These are phyloP conservation scores for Equus quagga DNA, from an alignment of 2,113 vertebrate genomes.

Conservation along the genomic window DNA sequence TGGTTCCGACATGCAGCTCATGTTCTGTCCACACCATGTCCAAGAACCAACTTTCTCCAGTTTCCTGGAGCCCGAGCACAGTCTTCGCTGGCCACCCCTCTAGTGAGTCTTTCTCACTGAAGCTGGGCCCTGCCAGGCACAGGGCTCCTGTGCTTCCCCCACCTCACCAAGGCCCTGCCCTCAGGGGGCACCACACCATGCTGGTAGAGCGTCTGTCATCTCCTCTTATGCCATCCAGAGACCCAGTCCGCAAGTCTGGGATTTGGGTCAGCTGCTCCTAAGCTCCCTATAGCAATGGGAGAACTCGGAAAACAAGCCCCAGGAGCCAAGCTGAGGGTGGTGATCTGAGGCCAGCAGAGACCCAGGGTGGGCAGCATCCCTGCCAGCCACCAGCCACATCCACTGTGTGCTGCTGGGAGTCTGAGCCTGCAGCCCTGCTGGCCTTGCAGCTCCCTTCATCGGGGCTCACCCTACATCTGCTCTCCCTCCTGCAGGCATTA, in stretches of 20 bases:
- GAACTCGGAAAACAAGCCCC: neutral
- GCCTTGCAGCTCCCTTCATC: neutral
- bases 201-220: neutral
- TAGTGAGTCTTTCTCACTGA: neutral
- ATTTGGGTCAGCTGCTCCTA: neutral
- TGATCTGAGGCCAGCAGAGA: neutral
- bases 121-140: neutral
- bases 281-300: neutral
- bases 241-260: neutral
- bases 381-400: neutral
- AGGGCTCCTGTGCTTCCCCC: neutral
- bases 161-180: rapidly evolving
- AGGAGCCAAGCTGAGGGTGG: neutral
- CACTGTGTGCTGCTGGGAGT: neutral
- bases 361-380: neutral
- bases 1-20: no score
- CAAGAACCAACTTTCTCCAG: neutral
- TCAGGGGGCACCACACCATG: neutral
- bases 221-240: neutral
- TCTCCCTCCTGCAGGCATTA: rapidly evolving
- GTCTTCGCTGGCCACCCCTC: neutral
- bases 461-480: neutral
- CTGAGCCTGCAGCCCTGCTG: neutral
- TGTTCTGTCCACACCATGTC: neutral
- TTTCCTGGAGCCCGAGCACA: neutral